Evolutionary conservation across 2,888 invertebrate species (phyloP).

Genomic region (Galerucella calmariensis): DNA sequence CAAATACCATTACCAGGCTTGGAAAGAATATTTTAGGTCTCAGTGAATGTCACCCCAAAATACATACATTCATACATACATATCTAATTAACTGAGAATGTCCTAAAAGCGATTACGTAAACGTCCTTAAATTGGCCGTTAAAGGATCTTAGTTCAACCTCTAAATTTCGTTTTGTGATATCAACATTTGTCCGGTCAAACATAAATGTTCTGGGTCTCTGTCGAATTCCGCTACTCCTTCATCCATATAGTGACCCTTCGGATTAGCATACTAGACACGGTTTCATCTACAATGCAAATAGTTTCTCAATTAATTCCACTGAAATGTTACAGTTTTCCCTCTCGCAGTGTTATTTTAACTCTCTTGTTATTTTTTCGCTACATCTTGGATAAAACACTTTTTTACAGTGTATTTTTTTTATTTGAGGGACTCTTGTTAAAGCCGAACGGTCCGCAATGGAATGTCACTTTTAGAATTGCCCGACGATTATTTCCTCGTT

Average conservation of each 20-base stretch:
- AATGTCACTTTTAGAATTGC: slow-evolving; percentile 7
- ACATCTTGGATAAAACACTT: not conserved
- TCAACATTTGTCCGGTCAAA: slow-evolving; percentile 22
- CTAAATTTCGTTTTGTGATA: slow-evolving; percentile 10
- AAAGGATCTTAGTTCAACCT: not conserved
- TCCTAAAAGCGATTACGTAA: not conserved
- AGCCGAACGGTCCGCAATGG: not conserved
- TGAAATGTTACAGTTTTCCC: not conserved
- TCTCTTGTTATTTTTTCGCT: not conserved
- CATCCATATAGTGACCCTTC: slow-evolving; percentile 19
- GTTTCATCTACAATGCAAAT: slow-evolving; percentile 33
- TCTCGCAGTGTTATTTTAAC: not conserved
- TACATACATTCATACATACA: too few species aligned
- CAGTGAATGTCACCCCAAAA: too few species aligned
- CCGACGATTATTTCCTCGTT: slow-evolving; percentile 9
- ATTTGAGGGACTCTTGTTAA: not conserved
- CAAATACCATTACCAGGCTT: too few species aligned
- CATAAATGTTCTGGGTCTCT: slow-evolving; percentile 13
- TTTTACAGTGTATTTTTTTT: not conserved
- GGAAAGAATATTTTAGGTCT: too few species aligned
- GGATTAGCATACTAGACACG: slow-evolving; percentile 30
- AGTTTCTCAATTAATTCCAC: slow-evolving; percentile 17
- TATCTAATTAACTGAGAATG: not conserved
- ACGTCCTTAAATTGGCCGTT: too few species aligned
- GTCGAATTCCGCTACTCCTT: slow-evolving; percentile 18